phyloP scores from a whole-genome alignment of 2,797 vertebrate genomes.

The Lepus oiostolus region DNA sequence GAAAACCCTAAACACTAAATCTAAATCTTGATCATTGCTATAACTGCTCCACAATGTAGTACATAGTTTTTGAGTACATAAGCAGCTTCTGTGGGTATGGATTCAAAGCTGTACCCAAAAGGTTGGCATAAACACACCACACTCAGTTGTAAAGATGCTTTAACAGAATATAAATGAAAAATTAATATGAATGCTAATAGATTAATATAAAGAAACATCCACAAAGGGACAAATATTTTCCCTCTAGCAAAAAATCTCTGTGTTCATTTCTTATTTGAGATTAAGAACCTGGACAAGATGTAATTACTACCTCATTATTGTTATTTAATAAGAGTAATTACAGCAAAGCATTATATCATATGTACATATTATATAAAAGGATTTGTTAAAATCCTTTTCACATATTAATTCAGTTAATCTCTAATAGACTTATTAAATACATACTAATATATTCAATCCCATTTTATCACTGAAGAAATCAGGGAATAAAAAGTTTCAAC shows the following conservation, averaged over 20 bases:
- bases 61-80: conserved; percentile 15
- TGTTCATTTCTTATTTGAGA: conserved; percentile 42
- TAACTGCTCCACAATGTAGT: not conserved
- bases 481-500: conserved; percentile 2
- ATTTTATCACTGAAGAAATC: conserved; percentile 48
- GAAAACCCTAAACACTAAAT: not conserved
- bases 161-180: conserved; percentile 31
- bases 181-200: not conserved
- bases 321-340: not conserved
- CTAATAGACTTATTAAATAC: not conserved
- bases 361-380: not conserved
- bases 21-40: not conserved
- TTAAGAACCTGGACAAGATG: conserved; percentile 22
- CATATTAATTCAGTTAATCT: conserved; percentile 36
- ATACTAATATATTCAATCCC: not conserved
- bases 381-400: conserved; percentile 44
- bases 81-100: not conserved
- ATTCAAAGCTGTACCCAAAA: conserved; percentile 18
- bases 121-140: not conserved
- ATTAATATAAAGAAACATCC: conserved; percentile 30
- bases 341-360: conserved; percentile 3
- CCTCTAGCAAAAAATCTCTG: not conserved
- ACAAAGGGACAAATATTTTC: conserved; percentile 21
- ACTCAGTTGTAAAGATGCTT: not conserved
- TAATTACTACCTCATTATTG: not conserved